These are phyloP conservation scores for Latrodectus hesperus DNA, from an alignment of 2,888 invertebrate genomes.

Conservation along the genomic window DNA sequence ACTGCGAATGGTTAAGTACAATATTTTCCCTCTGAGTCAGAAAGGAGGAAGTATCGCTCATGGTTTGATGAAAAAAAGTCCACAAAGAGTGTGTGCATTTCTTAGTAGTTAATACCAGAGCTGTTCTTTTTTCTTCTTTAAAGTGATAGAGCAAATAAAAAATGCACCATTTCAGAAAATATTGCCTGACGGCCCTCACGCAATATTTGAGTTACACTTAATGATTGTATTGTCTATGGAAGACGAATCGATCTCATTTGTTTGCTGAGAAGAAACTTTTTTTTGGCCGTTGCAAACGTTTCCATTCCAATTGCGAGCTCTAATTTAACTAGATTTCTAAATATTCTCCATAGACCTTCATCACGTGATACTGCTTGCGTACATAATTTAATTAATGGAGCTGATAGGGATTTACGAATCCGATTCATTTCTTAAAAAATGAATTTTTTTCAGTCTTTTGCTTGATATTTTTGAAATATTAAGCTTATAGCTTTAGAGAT, in stretches of 20 bases:
- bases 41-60: slow-evolving; percentile 20
- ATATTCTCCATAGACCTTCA: not conserved
- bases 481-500: too few relatives aligned
- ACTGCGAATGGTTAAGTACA: slow-evolving; percentile 43
- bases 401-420: too few relatives aligned
- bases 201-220: slow-evolving; percentile 69
- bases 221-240: slow-evolving; percentile 67
- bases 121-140: slow-evolving; percentile 36
- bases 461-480: too few relatives aligned
- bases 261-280: slow-evolving; percentile 62
- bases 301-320: slow-evolving; percentile 61
- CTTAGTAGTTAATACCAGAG: slow-evolving; percentile 52
- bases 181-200: slow-evolving; percentile 63
- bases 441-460: too few relatives aligned
- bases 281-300: slow-evolving; percentile 26
- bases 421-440: too few relatives aligned
- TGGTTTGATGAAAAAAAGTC: slow-evolving; percentile 52
- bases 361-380: too few relatives aligned
- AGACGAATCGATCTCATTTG: slow-evolving; percentile 62
- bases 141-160: slow-evolving; percentile 44
- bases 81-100: slow-evolving; percentile 45
- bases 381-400: slow-evolving; percentile 19
- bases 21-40: slow-evolving; percentile 10
- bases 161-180: slow-evolving; percentile 54
- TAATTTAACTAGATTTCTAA: slow-evolving; percentile 53